Evolutionary conservation across 2,888 invertebrate genomes (phyloP), one percentile per base, ranked within the genome.

Genomic region (Leptinotarsa haldemani): DNA sequence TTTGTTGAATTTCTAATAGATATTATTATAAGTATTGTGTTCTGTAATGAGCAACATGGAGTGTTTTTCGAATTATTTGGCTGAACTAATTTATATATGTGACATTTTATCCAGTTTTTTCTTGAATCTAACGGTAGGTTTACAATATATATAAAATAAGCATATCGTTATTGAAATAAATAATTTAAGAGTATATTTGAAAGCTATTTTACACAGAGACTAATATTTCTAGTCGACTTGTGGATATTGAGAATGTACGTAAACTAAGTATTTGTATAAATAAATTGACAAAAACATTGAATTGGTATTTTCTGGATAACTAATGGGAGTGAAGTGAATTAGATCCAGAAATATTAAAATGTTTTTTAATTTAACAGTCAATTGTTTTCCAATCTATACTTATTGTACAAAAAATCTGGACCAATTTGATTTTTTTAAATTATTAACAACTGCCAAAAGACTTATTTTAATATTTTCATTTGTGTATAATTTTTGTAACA

Each of bases 131-230:
- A 30, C 15, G 7, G 56, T 68, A 68, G 53, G n/a, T 52, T 68
- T 52, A 64, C 68, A 50, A 73, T 72, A 76, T 73, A 77, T 69
- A 72, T 74, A 78, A 79, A 76, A 71, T 80, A 80, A 81, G 81
- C 81, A 81, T 81, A 81, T 81, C 81, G 78, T 78, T 78, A 77
- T 79, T 77, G 76, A 79, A 77, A 76, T 73, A 75, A 75, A 77
- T 78, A 76, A 75, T 69, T 76, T 75, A 73, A 75, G 68, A 69
- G 69, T 72, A 67, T 68, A 71, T 74, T 73, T 75, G 72, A 74
- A 75, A 53, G 72, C 73, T 69, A 73, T 77, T 76, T 53, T 74
- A 74, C 71, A 74, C 65, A 74, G 74, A 75, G 75, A 78, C 76
- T 76, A 74, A 67, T 69, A 74, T 75, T 78, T 79, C 78, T 78